Base-by-base conservation (phyloP, 2,797 vertebrate genomes). In the Propithecus perrieri region DNA sequence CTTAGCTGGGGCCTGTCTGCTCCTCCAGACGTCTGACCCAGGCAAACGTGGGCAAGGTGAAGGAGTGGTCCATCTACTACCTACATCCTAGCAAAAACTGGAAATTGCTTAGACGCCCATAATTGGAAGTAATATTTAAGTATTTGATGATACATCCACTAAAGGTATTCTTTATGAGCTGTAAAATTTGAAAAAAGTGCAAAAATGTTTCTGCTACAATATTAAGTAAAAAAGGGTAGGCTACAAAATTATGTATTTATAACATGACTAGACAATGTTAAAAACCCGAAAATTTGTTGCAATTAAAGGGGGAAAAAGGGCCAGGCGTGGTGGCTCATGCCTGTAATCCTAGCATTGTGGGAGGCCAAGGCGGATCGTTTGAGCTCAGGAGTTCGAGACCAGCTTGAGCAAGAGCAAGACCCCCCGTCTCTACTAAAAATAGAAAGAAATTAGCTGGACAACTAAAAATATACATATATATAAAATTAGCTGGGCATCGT, bases 121-220 rank as follows among this genome's bases (percentile, higher is more conserved):
- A 81, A 78, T 57, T 4, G 48, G 87, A 90, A 87, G 69, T 59
- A 83, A 57, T 30, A 48, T 67, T 86, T 86, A 79, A 46, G 48
- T 76, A 71, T 24, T 22, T 59, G 48, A 48, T 80, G 46, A 59
- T 63, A 75, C 8, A 65, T 43, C 55, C 12, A 79, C n/a, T 86
- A 80, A 48, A 33, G 14, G 43, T 24, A 71, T 38, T 78, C 55
- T 81, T 59, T 55, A 28, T 75, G 67, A 81, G 20, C 55, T 90
- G 85, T 85, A 85, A 80, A 88, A 38, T 50, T 88, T 87, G 55
- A 41, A 53, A 43, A 61, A 95, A 96, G 48, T 43, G 57, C 18
- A 35, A 38, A 50, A 48, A 35, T 33, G 6, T 46, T 84, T 93
- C 61, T 67, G 24, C 46, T 86, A 84, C 33, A 79, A 24, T 63